These are phyloP conservation scores for Macrosoma leucophasiata DNA, from an alignment of 2,888 invertebrate species.

Conservation along the genomic window DNA sequence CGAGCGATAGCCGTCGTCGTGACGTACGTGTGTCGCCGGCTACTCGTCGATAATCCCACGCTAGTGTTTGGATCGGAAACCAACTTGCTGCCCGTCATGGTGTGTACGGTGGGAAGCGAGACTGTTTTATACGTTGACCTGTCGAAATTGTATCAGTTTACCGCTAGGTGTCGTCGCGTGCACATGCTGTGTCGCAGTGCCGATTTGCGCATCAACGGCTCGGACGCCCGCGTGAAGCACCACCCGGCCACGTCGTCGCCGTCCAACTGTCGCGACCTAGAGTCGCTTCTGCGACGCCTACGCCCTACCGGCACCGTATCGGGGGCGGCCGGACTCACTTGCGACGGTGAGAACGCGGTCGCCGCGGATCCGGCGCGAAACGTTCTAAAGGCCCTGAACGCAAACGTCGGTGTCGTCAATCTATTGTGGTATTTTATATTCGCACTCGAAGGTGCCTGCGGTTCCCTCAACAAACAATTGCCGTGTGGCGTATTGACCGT, in stretches of 20 bases:
- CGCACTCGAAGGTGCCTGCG: slow-evolving; percentile 4
- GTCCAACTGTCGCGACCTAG: slow-evolving; percentile 1
- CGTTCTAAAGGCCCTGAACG: slow-evolving; percentile 2
- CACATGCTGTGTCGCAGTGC: slow-evolving; percentile 6
- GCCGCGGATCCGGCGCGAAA: slow-evolving; percentile 1
- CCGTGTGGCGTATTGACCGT: slow-evolving; percentile 3
- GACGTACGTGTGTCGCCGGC: slow-evolving; percentile 5
- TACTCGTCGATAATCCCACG: slow-evolving; percentile 3
- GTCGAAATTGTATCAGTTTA: slow-evolving; percentile 6
- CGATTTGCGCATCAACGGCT: slow-evolving; percentile 4
- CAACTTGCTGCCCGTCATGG: slow-evolving; percentile 4
- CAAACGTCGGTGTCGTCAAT: slow-evolving; percentile 4
- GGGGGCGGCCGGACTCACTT: slow-evolving; percentile 2
- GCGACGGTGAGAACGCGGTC: slow-evolving; percentile 1
- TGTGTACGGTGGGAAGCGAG: slow-evolving; percentile 3
- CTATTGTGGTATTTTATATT: slow-evolving; percentile 5
- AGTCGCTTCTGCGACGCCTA: slow-evolving; percentile 2
- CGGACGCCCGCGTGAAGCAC: neutral
- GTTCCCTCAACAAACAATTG: slow-evolving; percentile 2
- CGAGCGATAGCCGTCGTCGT: slow-evolving; percentile 2
- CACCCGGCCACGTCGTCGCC: neutral
- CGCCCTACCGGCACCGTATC: slow-evolving; percentile 1
- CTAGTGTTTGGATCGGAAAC: slow-evolving; percentile 5
- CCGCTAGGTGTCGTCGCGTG: slow-evolving; percentile 6
- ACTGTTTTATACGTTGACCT: slow-evolving; percentile 4